phyloP scores from a whole-genome alignment of 2,888 invertebrate species.

The Lysandra coridon region DNA sequence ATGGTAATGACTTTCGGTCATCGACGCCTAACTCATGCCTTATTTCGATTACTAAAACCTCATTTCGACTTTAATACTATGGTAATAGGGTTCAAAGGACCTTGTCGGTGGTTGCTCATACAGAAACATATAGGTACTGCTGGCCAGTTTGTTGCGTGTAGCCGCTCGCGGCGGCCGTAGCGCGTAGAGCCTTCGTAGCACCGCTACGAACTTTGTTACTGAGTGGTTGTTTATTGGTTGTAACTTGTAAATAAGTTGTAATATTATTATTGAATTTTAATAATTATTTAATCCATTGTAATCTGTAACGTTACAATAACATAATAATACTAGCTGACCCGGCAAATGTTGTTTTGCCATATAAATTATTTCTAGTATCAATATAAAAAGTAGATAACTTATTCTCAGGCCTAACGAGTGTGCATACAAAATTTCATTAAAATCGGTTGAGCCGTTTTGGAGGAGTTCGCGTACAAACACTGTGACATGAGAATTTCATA shows the following conservation, averaged over 20 bases:
- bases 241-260: constrained; percentile 15
- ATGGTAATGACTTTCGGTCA: constrained; percentile 7
- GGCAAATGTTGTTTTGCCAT: too few relatives aligned
- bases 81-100: neutral
- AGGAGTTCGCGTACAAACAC: too few relatives aligned
- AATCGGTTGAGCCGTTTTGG: too few relatives aligned
- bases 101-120: neutral
- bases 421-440: too few relatives aligned
- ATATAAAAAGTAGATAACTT: too few relatives aligned
- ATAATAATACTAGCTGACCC: too few relatives aligned
- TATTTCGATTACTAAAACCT: neutral
- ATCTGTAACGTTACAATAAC: too few relatives aligned
- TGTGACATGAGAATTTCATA: too few relatives aligned
- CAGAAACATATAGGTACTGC: neutral
- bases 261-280: neutral
- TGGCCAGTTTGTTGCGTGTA: constrained; percentile 30
- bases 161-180: constrained; percentile 46
- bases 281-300: too few relatives aligned
- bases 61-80: neutral
- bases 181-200: constrained; percentile 40
- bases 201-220: constrained; percentile 38
- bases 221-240: neutral
- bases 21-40: neutral
- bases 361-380: too few relatives aligned
- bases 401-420: too few relatives aligned